Conservation (phyloP, 2,888 invertebrate genomes). For the Xiphydria camelus region DNA sequence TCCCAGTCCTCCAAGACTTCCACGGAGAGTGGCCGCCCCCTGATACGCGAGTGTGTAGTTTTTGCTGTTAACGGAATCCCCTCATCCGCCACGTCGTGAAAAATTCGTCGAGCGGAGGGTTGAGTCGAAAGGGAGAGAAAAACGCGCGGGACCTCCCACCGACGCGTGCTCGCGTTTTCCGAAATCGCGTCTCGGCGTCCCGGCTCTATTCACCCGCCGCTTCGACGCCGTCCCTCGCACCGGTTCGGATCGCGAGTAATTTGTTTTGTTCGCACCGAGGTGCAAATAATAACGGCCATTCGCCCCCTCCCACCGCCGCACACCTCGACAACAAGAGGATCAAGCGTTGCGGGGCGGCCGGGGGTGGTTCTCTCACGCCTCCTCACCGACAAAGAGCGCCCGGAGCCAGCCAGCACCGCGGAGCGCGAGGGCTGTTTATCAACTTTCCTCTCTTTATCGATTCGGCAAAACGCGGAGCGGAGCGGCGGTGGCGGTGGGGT, state of each 20-base stretch:
- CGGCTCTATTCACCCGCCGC: too few species aligned
- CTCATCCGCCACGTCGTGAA: too few species aligned
- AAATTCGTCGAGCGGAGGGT: too few species aligned
- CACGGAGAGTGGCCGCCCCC: too few species aligned
- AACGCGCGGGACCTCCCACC: too few species aligned
- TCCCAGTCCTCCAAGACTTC: too few species aligned
- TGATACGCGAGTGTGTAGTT: too few species aligned
- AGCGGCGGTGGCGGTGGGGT: slow-evolving; percentile 12
- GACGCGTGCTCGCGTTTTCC: background rate
- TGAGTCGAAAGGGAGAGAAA: too few species aligned
- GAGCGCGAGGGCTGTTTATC: slow-evolving; percentile 18
- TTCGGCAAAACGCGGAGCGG: background rate
- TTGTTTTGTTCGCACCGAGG: slow-evolving; percentile 24
- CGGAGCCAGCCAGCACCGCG: background rate
- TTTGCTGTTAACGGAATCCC: too few species aligned
- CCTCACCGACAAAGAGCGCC: background rate
- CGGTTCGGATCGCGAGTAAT: slow-evolving; percentile 18
- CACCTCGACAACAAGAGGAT: slow-evolving; percentile 1
- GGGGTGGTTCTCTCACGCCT: background rate
- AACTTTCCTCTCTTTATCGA: slow-evolving; percentile 18
- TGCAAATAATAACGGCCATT: slow-evolving; percentile 28
- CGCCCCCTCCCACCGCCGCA: background rate
- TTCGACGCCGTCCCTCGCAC: slow-evolving; percentile 4
- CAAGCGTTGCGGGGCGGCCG: too few species aligned
- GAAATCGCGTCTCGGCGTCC: background rate